Base-by-base conservation (phyloP, 2,888 invertebrate species). In the Orchestes rusci region DNA sequence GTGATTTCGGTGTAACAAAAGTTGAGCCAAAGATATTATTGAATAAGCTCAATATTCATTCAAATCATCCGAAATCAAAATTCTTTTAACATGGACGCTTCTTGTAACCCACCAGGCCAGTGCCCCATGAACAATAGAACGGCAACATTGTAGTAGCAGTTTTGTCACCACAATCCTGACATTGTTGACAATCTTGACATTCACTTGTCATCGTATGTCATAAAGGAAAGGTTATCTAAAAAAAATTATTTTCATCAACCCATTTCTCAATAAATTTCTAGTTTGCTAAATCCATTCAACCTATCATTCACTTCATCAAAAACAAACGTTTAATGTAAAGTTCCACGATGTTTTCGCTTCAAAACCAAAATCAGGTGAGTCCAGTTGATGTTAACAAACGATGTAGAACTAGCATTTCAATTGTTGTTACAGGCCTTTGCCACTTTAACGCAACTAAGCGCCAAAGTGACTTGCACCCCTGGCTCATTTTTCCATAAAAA, bases 291-390 rank as follows among this genome's bases (percentile, higher is more conserved):
- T n/a, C n/a, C n/a, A n/a, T 48, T 38, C 31, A 17, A 27, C 16
- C 35, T 35, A 39, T 34, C 34, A 13, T 33, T 10, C 31, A 7
- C 17, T 16, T 5, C n/a, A 15, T 17, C 12, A 29, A 13, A 30
- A 27, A 40, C 8, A 27, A 36, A 19, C 17, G 31, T 4, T 48
- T 36, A 37, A 38, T 48, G 44, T 41, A 37, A 48, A 43, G n/a
- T n/a, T n/a, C n/a, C 48, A 50, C 39, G 30, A 71, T 72, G 72
- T 72, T 71, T 62, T 65, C 70, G 51, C 56, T 70, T 48, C 71
- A 71, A 60, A 70, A 68, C 59, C 70, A 71, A 60, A 72, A 72
- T 60, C 72, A 72, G 68, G 71, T 70, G 59, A 61, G 58, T 16
- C 10, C 12, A 34, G 2, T 8, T 15, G 31, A 27, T 31, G 40